Base-by-base conservation (phyloP, 2,797 vertebrate species). In the Myotis findleyi region DNA sequence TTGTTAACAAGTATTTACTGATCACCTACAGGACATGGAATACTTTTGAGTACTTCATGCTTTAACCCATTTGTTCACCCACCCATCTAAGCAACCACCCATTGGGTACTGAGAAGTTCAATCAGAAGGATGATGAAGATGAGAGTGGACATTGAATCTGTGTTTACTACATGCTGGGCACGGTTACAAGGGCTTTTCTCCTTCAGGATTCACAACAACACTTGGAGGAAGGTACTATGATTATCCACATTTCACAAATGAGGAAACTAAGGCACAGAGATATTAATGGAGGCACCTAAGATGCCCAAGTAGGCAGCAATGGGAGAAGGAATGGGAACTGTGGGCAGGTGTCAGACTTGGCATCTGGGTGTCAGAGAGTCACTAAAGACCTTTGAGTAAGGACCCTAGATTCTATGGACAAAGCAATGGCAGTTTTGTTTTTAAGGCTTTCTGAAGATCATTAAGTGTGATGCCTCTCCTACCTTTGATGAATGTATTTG, bases 141-240 rank as follows among this genome's bases (percentile, higher is more conserved):
- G 23, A 23, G 36, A 27, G 27, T 36, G 6, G 27, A 59, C 1
- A 1, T 47, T 57, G 25, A 17, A 10, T 17, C 2, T 0, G 4
- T 55, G 21, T 36, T 69, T 41, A 47, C 27, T n/a, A 3, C 1
- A 0, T 14, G 30, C 2, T 1, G 8, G 36, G 16, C 12, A 3
- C 16, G 36, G 21, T 79, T 51, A 4, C 33, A 33, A 47, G 86
- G 10, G 10, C 62, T 47, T 36, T 20, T 33, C 33, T 87, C 59
- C 12, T 14, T 76, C 55, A 59, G 38, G 27, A n/a, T 33, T 59
- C 17, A 36, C 16, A 82, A 4, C 8, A 49, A 14, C 20, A 17
- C 14, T 53, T 6, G 47, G n/a, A 92, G 62, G 18, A 83, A 93
- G 36, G 21, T 53, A 18, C 83, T 33, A 2, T n/a, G 64, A 69